Evolutionary conservation across 1,140 invertebrate genomes (phyloP).

Genomic region (Coptotermes formosanus): DNA sequence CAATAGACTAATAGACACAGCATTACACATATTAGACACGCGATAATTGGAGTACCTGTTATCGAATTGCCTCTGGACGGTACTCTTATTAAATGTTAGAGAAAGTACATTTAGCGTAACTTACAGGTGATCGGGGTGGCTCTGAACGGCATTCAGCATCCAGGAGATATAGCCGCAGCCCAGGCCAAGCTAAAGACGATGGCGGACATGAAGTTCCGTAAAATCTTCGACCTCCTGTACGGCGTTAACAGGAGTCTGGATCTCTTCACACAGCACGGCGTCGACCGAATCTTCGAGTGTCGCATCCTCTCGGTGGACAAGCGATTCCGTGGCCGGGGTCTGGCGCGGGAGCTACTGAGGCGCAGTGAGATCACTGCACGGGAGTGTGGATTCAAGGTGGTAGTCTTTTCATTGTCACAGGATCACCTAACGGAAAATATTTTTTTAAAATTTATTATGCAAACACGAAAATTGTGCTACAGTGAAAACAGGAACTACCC

Average conservation of each 20-base stretch:
- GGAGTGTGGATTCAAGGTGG: constrained; percentile 52
- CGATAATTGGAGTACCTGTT: too few relatives aligned
- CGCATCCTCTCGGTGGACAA: constrained; percentile 74
- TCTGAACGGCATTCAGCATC: constrained; percentile 60
- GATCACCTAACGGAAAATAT: too few relatives aligned
- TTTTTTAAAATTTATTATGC: too few relatives aligned
- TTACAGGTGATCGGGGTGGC: constrained; percentile 63
- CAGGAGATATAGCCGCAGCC: constrained; percentile 57
- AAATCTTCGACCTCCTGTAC: constrained; percentile 64
- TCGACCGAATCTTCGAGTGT: constrained; percentile 74
- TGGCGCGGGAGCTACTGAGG: constrained; percentile 67
- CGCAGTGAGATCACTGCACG: constrained; percentile 63
- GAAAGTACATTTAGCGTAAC: too few relatives aligned
- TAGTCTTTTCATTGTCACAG: background rate
- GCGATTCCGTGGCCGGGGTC: constrained; percentile 63
- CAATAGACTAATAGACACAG: too few relatives aligned
- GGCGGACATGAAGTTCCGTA: constrained; percentile 61
- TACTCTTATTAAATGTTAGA: too few relatives aligned
- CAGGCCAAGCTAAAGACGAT: constrained; percentile 56
- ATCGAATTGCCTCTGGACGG: too few relatives aligned
- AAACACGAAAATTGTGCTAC: too few relatives aligned
- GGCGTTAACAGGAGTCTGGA: constrained; percentile 60
- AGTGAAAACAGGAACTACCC: too few relatives aligned
- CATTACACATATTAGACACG: too few relatives aligned
- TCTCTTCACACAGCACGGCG: constrained; percentile 61